Evolutionary conservation across 1,140 invertebrate species (phyloP).

Genomic region (Leptoteleia sp.): DNA sequence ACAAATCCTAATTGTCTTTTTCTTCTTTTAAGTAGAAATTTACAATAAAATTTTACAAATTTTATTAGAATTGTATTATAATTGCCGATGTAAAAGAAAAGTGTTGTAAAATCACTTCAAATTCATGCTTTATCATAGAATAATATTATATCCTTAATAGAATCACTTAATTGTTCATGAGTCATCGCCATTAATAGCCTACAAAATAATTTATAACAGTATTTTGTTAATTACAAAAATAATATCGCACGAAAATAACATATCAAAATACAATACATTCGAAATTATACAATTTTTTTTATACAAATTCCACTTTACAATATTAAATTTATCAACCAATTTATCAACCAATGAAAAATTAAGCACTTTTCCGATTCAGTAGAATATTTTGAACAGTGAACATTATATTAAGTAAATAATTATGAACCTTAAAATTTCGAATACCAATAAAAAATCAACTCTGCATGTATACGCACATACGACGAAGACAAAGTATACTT

Average conservation of each 20-base stretch:
- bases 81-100: conserved; percentile 47
- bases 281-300: conserved; percentile 13
- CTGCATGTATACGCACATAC: conserved; percentile 25
- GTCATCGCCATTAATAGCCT: conserved; percentile 16
- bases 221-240: conserved; percentile 37
- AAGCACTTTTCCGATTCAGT: too few relatives aligned
- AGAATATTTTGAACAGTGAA: too few relatives aligned
- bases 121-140: conserved; percentile 9
- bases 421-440: conserved; percentile 34
- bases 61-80: conserved; percentile 56
- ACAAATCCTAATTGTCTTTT: conserved; percentile 57
- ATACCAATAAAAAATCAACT: conserved; percentile 62
- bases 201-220: conserved; percentile 32
- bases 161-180: conserved; percentile 55
- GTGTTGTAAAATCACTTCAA: neutral
- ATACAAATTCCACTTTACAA: conserved; percentile 1
- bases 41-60: conserved; percentile 69
- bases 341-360: conserved; percentile 52
- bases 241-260: conserved; percentile 32
- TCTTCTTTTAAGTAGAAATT: conserved; percentile 56
- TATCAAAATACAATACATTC: conserved; percentile 36
- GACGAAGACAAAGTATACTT: conserved; percentile 60
- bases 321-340: neutral
- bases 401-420: too few relatives aligned
- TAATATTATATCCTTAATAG: neutral